Base-by-base conservation (phyloP, 64 coral and sea anemone species). In the Astreopora myriophthalma region DNA sequence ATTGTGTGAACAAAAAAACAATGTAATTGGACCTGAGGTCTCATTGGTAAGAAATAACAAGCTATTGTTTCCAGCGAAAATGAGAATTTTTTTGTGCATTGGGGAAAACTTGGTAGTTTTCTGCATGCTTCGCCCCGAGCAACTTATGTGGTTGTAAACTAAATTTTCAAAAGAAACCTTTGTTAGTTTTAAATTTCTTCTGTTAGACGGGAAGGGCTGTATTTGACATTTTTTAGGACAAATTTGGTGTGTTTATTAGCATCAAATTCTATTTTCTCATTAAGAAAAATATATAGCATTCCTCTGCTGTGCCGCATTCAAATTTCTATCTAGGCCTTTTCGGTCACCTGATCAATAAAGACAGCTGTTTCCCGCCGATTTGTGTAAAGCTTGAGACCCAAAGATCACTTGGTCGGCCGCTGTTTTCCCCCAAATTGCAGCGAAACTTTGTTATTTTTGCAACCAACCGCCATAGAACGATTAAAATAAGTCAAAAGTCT, bases 341-440 rank as follows among this genome's bases (percentile, higher is more conserved):
- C 95, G 86, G 95, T 96, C 95, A 96, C 95, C 95, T 96, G 95
- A 96, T 96, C 91, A 71, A 58, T 69, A 34, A 80, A 97, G 87
- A 90, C 95, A 97, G 95, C 95, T 97, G 95, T 93, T 94, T 97
- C 95, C 91, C 95, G 95, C 95, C 95, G 95, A 93, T 97, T 97
- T 97, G 22, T 1, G 61, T 64, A 13, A 8, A 19, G 34, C 62
- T 40, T 16, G 23, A 13, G 13, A 14, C 77, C 12, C 28, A 71
- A 86, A 40, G 76, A 22, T 5, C 7, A 65, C 14, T 8, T 26
- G 30, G 24, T 52, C 61, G 5, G 24, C 34, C 23, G 24, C 61
- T 57, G 6, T 46, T 76, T 92, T 68, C 2, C 70, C 20, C 34
- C 17, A 36, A 65, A 29, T 81, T 85, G 79, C 60, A 40, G 34